Evolutionary conservation across 2,113 vertebrate genomes (phyloP).

Genomic region (Anolis carolinensis): DNA sequence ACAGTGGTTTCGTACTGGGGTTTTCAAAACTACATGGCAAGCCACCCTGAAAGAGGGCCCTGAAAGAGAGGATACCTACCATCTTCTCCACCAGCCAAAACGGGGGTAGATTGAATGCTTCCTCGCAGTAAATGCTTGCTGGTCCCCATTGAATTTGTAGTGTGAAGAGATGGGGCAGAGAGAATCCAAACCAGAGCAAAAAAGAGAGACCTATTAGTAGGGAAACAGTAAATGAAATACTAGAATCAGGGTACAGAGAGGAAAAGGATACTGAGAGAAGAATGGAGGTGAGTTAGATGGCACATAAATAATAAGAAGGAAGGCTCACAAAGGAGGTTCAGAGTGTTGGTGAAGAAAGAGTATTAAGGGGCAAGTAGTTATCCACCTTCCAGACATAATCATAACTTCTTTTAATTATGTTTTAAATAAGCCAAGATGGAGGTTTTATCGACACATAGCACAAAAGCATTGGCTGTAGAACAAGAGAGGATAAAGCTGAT

Average conservation of each 20-base stretch:
- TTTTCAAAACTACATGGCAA: neutral
- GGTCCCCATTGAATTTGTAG: neutral
- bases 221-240: too few species aligned
- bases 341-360: too few species aligned
- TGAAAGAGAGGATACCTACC: neutral
- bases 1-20: neutral
- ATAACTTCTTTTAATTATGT: neutral
- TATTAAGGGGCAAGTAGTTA: too few species aligned
- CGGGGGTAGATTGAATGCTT: neutral
- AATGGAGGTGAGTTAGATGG: too few species aligned
- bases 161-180: too few species aligned
- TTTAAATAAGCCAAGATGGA: neutral
- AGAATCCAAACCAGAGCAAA: too few species aligned
- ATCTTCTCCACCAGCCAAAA: neutral
- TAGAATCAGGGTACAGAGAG: too few species aligned
- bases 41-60: neutral
- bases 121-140: neutral
- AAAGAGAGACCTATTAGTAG: too few species aligned
- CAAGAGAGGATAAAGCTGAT: neutral
- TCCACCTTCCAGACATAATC: too few species aligned
- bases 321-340: too few species aligned
- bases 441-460: neutral
- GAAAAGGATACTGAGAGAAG: too few species aligned
- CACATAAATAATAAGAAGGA: too few species aligned
- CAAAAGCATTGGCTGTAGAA: neutral